phyloP scores from a whole-genome alignment of 1,140 invertebrate species.

The Berghia stephanieae region DNA sequence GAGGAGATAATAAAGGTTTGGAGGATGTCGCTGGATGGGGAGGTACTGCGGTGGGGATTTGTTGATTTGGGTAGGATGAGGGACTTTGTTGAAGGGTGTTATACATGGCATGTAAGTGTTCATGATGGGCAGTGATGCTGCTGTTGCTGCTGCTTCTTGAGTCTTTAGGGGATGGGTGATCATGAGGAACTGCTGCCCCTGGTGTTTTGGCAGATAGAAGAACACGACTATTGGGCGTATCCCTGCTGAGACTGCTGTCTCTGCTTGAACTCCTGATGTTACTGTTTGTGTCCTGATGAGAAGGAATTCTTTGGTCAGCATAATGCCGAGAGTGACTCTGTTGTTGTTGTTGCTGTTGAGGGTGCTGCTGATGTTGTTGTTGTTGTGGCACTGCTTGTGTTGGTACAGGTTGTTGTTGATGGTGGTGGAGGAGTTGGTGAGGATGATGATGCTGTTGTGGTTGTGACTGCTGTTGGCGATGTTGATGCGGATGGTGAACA shows the following conservation, averaged over 20 bases:
- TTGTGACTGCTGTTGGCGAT: background rate
- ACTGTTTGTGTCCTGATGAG: background rate
- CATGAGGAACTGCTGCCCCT: background rate
- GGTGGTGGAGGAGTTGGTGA: too few species aligned
- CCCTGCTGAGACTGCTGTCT: background rate
- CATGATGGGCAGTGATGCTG: too few species aligned
- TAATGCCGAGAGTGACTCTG: background rate
- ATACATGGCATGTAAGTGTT: too few species aligned
- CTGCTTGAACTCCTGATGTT: background rate
- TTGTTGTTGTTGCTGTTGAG: background rate
- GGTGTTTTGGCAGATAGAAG: background rate
- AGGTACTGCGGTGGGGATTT: too few species aligned
- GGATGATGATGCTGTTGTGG: background rate
- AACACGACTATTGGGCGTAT: background rate
- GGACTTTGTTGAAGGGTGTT: too few species aligned
- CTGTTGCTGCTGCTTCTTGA: too few species aligned
- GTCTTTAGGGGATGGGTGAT: background rate
- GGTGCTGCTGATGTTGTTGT: background rate
- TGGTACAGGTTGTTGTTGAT: too few species aligned
- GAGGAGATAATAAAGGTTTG: too few species aligned
- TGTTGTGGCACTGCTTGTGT: too few species aligned
- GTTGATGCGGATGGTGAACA: too few species aligned
- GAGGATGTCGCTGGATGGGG: too few species aligned
- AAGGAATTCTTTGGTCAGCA: background rate
- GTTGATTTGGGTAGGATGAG: too few species aligned